Evolutionary conservation across 64 coral and sea anemone species (phyloP).

Genomic region (Acropora yongei): DNA sequence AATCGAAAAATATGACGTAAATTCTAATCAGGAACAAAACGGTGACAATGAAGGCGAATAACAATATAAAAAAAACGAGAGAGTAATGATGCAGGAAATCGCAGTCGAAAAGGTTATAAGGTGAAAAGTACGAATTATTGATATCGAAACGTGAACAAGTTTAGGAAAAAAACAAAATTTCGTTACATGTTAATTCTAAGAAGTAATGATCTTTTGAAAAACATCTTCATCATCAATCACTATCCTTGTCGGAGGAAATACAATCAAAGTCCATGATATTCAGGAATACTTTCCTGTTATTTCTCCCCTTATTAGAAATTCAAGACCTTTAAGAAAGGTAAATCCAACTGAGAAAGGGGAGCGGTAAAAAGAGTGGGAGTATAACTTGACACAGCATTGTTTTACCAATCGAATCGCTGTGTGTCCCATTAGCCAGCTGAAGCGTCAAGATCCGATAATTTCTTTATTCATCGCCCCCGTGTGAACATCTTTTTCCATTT

Average conservation of each 20-base stretch:
- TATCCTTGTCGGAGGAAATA: no score
- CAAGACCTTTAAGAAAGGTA: no score
- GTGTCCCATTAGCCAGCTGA: background rate
- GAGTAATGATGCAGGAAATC: conserved; percentile 49
- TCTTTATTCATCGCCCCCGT: background rate
- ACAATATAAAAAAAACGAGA: background rate
- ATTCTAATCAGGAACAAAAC: background rate
- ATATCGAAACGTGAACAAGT: background rate
- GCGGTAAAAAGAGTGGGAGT: background rate
- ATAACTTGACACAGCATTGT: background rate
- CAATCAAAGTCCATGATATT: no score
- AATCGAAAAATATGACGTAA: no score
- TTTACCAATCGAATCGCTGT: background rate
- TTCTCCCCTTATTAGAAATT: no score
- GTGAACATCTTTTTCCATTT: background rate
- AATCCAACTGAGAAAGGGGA: background rate
- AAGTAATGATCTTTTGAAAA: background rate
- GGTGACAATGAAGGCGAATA: background rate
- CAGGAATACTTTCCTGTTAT: no score
- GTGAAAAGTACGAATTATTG: background rate
- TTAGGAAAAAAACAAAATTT: conserved; percentile 7
- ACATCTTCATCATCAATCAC: no score
- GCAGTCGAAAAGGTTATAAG: conserved; percentile 62
- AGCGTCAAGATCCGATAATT: background rate
- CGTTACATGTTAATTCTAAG: background rate